phyloP scores from a whole-genome alignment of 2,113 vertebrate species.

The Micromys minutus region DNA sequence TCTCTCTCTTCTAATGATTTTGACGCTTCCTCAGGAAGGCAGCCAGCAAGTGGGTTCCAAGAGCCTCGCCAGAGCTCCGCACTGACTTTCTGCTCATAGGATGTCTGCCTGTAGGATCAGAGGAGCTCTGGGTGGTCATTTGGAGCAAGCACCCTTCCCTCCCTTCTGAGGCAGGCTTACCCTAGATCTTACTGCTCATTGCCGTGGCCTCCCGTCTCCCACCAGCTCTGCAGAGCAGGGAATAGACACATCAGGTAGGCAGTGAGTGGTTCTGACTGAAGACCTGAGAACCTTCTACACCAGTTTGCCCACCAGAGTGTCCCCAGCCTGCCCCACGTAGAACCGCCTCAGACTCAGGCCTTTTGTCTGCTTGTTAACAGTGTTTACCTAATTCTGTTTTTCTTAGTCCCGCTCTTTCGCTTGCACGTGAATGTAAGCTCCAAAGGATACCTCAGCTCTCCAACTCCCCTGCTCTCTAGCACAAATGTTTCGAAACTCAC shows the following conservation, averaged over 20 bases:
- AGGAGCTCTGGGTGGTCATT: background rate
- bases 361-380: background rate
- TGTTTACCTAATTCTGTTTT: background rate
- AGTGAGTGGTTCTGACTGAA: background rate
- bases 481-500: background rate
- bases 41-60: background rate
- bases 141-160: background rate
- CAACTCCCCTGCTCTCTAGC: background rate
- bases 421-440: background rate
- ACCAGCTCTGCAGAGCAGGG: background rate
- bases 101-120: background rate
- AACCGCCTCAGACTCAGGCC: background rate
- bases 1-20: background rate
- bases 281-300: background rate
- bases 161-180: background rate
- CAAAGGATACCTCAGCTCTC: background rate
- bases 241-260: background rate
- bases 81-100: background rate
- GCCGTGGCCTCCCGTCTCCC: background rate
- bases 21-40: background rate
- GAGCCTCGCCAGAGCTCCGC: background rate
- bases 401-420: background rate
- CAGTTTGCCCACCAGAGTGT: background rate
- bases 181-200: background rate
- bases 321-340: background rate